phyloP scores from a whole-genome alignment of 2,113 vertebrate genomes.

The Ellobius talpinus region DNA sequence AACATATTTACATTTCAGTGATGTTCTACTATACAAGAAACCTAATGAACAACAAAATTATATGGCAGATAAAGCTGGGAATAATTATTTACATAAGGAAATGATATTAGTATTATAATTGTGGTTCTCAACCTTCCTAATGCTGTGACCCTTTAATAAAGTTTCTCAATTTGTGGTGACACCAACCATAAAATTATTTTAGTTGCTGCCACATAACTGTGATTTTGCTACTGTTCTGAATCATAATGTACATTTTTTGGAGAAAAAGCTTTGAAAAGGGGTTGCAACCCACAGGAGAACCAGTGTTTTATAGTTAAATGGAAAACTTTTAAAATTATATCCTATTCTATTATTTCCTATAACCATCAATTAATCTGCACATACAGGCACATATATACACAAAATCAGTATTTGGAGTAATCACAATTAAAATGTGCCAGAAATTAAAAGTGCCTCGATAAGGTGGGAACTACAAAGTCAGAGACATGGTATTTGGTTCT shows the following conservation, averaged over 20 bases:
- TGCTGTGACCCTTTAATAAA: not conserved
- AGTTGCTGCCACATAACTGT: not conserved
- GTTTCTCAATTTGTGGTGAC: not conserved
- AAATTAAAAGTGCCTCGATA: slow-evolving; percentile 2
- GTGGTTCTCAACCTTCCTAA: not conserved
- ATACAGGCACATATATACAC: not conserved
- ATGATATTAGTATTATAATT: not conserved
- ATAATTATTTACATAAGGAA: slow-evolving; percentile 38
- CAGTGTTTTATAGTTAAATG: not conserved
- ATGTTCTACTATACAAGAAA: not conserved
- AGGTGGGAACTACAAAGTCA: not conserved
- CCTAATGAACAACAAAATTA: slow-evolving; percentile 16
- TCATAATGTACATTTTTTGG: not conserved
- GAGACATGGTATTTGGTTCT: slow-evolving; percentile 12
- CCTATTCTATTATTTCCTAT: slow-evolving; percentile 27
- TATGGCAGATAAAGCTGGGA: slow-evolving; percentile 1
- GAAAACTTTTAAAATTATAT: slow-evolving; percentile 5
- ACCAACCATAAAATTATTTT: not conserved
- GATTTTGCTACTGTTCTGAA: not conserved
- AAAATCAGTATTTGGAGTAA: not conserved
- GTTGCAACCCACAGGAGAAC: not conserved
- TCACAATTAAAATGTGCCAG: not conserved
- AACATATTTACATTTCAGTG: slow-evolving; percentile 41
- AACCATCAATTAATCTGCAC: not conserved
- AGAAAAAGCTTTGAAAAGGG: not conserved